Percentiles rank a stretch among this genome's conserved stretches.
phyloP scores from a whole-genome alignment of 2,797 vertebrate species.

The Gallinago nigripennis region DNA sequence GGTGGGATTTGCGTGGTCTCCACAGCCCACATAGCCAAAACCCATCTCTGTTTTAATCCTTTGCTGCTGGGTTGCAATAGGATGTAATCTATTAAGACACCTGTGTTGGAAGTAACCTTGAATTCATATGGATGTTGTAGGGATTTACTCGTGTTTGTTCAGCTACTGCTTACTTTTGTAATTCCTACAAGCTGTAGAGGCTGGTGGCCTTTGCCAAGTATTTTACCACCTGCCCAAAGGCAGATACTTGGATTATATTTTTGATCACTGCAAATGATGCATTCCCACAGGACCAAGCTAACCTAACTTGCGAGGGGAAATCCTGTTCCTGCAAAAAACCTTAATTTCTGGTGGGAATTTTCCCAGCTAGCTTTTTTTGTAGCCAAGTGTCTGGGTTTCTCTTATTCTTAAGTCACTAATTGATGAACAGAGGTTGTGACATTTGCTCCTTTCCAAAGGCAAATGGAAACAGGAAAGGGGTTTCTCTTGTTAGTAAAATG shows the following conservation, averaged over 20 bases:
- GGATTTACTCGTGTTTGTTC: not conserved
- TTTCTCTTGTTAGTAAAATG: not conserved
- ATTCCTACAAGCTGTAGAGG: not conserved
- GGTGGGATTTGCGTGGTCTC: not conserved
- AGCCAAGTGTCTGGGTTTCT: not conserved
- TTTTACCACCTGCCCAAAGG: not conserved
- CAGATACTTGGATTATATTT: not conserved
- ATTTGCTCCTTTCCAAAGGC: not conserved
- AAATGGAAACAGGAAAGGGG: not conserved
- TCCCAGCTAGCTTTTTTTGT: not conserved
- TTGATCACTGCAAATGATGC: not conserved
- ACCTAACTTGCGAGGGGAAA: not conserved
- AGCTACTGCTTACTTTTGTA: not conserved
- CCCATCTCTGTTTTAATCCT: not conserved
- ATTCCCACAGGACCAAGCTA: not conserved
- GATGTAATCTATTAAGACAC: not conserved
- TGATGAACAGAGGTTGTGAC: not conserved
- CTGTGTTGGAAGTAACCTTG: not conserved
- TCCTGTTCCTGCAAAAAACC: not conserved
- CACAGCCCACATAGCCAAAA: not conserved
- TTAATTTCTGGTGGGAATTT: not conserved
- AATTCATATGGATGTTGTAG: not conserved
- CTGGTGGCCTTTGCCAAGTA: not conserved
- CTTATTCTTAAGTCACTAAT: not conserved
- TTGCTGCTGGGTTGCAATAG: not conserved